These are phyloP conservation scores for Enteromius argenteus DNA, from an alignment of 2,797 vertebrate species.

Conservation along the genomic window DNA sequence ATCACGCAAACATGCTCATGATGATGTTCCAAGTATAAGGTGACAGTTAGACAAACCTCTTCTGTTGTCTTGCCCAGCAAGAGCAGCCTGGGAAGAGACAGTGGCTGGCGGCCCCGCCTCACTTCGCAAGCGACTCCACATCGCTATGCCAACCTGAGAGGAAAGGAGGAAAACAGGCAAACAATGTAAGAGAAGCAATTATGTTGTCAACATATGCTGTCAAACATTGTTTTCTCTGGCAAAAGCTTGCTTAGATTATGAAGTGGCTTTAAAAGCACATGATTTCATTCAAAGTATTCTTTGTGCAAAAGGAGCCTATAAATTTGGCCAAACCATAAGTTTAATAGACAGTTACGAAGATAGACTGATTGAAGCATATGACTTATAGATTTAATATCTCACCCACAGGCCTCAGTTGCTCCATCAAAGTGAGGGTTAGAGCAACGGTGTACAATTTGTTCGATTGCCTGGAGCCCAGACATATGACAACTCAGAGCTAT, in stretches of 20 bases:
- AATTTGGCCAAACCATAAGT: not conserved
- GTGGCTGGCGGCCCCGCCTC: slow-evolving; percentile 75
- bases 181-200: slow-evolving; percentile 27
- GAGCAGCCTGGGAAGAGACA: slow-evolving; percentile 75
- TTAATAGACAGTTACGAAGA: not conserved
- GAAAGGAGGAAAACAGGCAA: slow-evolving; percentile 56
- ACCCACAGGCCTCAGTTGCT: not conserved
- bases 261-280: not conserved
- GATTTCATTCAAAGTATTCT: not conserved
- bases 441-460: slow-evolving; percentile 6
- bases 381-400: not conserved
- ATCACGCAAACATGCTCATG: not conserved
- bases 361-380: not conserved
- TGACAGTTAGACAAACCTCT: slow-evolving; percentile 76
- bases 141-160: slow-evolving; percentile 80
- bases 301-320: slow-evolving; percentile 1
- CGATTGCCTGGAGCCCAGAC: slow-evolving; percentile 2
- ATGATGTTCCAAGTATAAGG: not conserved
- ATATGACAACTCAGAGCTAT: slow-evolving; percentile 39
- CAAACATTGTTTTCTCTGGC: slow-evolving; percentile 17
- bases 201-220: slow-evolving; percentile 18
- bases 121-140: slow-evolving; percentile 85
- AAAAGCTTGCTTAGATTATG: slow-evolving; percentile 14
- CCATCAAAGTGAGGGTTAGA: not conserved
- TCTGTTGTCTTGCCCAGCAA: slow-evolving; percentile 71